phyloP scores from a whole-genome alignment of 2,113 vertebrate species.

The Pteruthius melanotis region DNA sequence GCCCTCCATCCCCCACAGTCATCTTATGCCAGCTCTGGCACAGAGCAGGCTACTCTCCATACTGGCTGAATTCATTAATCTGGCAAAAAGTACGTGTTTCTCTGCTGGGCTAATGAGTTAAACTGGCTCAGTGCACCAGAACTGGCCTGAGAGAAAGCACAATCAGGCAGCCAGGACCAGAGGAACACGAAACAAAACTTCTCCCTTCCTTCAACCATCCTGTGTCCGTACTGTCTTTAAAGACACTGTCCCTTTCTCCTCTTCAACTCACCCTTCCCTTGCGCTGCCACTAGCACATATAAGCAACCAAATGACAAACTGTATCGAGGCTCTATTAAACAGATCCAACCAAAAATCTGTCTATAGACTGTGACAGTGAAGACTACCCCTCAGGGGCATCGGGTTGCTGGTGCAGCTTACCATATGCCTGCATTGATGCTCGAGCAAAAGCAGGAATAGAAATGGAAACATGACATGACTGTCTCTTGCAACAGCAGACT shows the following conservation, averaged over 20 bases:
- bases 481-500: background rate
- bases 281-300: background rate
- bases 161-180: background rate
- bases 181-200: background rate
- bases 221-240: accelerated
- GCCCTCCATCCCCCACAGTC: background rate
- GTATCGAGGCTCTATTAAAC: background rate
- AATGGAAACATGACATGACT: background rate
- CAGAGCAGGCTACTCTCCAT: background rate
- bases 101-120: background rate
- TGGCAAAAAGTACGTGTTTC: background rate
- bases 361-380: accelerated
- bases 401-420: background rate
- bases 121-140: background rate
- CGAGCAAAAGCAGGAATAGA: background rate
- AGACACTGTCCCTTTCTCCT: background rate
- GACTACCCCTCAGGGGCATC: background rate
- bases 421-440: background rate
- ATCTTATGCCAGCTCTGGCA: background rate
- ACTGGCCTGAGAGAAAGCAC: background rate
- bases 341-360: background rate
- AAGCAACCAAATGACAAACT: background rate
- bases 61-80: background rate
- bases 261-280: background rate
- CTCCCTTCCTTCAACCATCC: background rate